A percentile compares a stretch with the other conserved stretches of the same genome.
Evolutionary conservation across 2,888 invertebrate genomes (phyloP).

Genomic region (Eutolmus rufibarbis): DNA sequence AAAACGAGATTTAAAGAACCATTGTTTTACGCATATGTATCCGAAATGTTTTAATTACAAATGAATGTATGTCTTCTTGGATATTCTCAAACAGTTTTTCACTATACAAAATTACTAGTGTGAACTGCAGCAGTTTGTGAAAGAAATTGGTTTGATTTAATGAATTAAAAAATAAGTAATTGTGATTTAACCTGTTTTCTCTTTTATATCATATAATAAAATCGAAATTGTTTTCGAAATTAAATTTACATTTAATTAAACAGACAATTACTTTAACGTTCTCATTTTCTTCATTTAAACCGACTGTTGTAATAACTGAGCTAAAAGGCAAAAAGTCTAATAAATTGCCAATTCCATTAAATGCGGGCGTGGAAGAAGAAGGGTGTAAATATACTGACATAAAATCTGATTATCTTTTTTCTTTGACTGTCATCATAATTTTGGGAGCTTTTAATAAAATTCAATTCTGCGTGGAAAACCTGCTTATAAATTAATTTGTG

Average conservation of each 20-base stretch:
- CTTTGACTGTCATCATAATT: not conserved
- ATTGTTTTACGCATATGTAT: too few species aligned
- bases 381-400: not conserved
- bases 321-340: not conserved
- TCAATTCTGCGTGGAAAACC: not conserved
- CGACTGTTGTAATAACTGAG: not conserved
- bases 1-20: too few species aligned
- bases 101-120: too few species aligned
- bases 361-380: not conserved
- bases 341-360: not conserved
- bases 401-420: not conserved
- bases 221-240: not conserved
- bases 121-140: too few species aligned
- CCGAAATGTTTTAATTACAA: too few species aligned
- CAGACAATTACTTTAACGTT: not conserved
- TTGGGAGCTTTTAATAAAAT: not conserved
- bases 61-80: too few species aligned
- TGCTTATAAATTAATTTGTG: not conserved
- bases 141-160: too few species aligned
- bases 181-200: not conserved
- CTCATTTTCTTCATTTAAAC: not conserved
- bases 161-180: too few species aligned
- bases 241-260: not conserved
- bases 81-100: too few species aligned
- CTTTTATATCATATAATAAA: not conserved